Percentiles rank a stretch among this genome's conserved stretches.
Conservation (phyloP, 2,113 vertebrate genomes). For the Hypanus sabinus region DNA sequence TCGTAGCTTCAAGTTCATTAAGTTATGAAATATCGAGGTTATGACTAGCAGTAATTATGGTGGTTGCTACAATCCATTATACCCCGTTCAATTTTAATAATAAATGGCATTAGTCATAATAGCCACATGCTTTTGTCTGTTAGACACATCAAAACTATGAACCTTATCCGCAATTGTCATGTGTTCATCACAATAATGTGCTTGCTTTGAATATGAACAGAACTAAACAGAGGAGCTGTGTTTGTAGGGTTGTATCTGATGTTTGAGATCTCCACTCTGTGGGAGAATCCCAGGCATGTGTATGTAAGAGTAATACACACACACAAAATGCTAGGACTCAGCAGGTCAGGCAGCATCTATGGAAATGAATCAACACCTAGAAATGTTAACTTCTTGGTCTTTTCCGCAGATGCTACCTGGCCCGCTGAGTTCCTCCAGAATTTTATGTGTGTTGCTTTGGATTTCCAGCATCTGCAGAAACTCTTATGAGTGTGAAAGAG, state of each 20-base stretch:
- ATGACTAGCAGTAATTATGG: neutral
- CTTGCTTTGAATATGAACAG: neutral
- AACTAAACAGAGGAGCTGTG: neutral
- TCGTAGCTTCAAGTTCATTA: neutral
- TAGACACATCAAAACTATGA: neutral
- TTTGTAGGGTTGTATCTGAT: neutral
- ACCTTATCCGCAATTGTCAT: neutral
- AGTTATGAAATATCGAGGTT: neutral
- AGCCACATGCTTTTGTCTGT: neutral
- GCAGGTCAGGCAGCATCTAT: too few relatives aligned
- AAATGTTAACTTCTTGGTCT: too few relatives aligned
- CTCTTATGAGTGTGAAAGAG: neutral
- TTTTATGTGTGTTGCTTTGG: too few relatives aligned
- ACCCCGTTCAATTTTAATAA: neutral
- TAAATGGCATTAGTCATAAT: neutral
- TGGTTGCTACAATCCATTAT: neutral
- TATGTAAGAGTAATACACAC: neutral
- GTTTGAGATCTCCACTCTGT: neutral
- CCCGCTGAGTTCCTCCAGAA: too few relatives aligned
- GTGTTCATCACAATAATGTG: neutral
- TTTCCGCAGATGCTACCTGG: too few relatives aligned
- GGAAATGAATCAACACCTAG: too few relatives aligned
- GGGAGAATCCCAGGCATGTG: neutral
- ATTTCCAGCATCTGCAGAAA: too few relatives aligned
- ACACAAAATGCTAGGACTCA: too few relatives aligned